A percentile compares a stretch with the other conserved stretches of the same genome.
Evolutionary conservation across 2,113 vertebrate genomes (phyloP).

Genomic region (Zapornia atra): DNA sequence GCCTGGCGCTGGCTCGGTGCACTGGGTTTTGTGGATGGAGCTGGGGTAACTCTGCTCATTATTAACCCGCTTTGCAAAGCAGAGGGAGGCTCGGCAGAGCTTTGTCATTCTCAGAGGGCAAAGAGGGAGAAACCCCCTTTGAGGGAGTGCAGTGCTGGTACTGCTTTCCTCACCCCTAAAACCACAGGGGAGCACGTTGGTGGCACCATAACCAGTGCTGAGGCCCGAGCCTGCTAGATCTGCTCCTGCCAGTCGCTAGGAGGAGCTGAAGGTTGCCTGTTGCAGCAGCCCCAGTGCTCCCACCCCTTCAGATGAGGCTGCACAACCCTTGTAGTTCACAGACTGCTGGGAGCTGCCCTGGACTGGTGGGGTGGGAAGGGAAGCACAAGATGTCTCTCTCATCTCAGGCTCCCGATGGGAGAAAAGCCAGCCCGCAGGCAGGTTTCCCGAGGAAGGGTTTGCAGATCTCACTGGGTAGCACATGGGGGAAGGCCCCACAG

Average conservation of each 20-base stretch:
- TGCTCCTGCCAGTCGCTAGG: conserved; percentile 40
- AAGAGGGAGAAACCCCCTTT: background rate
- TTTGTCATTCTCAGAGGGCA: background rate
- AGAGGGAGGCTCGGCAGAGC: background rate
- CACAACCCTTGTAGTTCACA: background rate
- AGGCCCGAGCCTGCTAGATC: background rate
- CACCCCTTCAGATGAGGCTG: background rate
- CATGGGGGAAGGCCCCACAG: background rate
- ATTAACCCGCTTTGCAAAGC: background rate
- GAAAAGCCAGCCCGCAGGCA: background rate
- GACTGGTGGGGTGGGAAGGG: background rate
- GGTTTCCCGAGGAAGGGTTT: conserved; percentile 23
- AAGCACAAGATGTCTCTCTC: conserved; percentile 32
- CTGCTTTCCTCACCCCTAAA: background rate
- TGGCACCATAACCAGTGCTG: accelerated
- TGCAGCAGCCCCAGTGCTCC: background rate
- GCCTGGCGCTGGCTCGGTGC: background rate
- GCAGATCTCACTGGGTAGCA: background rate
- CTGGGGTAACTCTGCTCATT: accelerated
- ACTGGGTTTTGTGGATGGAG: background rate
- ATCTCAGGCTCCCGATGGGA: background rate
- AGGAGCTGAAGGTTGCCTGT: conserved; percentile 31
- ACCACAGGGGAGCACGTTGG: background rate
- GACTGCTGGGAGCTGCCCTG: background rate
- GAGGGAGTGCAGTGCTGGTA: no score